Evolutionary conservation across 2,888 invertebrate species (phyloP), one percentile per base, ranked within the genome.

Genomic region (Cyrtodaria siliqua): DNA sequence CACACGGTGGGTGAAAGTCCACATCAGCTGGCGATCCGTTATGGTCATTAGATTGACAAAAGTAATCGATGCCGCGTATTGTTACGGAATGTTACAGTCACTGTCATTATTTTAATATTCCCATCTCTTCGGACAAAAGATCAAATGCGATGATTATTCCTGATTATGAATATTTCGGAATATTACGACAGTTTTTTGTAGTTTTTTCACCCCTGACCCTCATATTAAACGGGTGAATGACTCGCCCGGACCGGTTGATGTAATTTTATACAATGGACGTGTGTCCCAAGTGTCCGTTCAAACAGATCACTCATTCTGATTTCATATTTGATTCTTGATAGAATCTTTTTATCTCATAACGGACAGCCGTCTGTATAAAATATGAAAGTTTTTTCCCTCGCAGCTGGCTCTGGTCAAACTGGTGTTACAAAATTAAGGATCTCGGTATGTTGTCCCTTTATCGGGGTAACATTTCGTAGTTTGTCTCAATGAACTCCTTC

Each of bases 181-280:
- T 63, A 57, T 50, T 57, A 42, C 56, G 4, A 24, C 23, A 47
- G 16, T 44, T 16, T 60, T 20, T 42, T 12, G 8, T n/a, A 20
- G 23, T 57, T 14, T 57, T 47, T 49, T 66, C 24, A 66, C 56
- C 66, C 57, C 49, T 47, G 66, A 49, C 47, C 56, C 49, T 9
- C 33, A 49, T 12, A 29, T 33, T 29, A 56, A 33, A 66, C 24
- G 47, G 56, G 24, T 24, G 24, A 27, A 24, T 20, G 38, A 44
- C 26, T 42, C 20, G 23, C 40, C 52, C 57, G 68, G 68, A 68
- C 68, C 57, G 50, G 26, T 49, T 73, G 70, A 78, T 78, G 78
- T 78, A 78, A 78, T 55, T 33, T 62, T 70, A 78, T 73, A 78
- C 78, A 78, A 78, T 73, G 78, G 66, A 49, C 70, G 56, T 50